Evolutionary conservation across 2,888 invertebrate genomes (phyloP).

Genomic region (Cephus runcator): DNA sequence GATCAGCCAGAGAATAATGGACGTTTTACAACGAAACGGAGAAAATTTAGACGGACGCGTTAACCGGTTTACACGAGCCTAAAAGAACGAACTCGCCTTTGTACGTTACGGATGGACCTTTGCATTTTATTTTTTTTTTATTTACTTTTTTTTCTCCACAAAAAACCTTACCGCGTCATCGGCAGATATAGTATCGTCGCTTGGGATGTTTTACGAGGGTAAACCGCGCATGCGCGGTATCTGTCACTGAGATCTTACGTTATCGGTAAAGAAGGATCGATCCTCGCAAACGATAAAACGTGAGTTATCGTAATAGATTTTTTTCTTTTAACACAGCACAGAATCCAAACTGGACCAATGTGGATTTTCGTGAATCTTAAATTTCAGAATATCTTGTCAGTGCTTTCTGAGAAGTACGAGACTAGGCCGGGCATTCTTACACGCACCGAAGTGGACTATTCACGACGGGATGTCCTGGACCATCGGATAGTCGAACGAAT

Average conservation of each 20-base stretch:
- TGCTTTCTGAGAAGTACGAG: background rate
- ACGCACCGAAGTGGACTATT: background rate
- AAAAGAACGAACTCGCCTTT: too few relatives aligned
- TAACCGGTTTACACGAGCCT: too few relatives aligned
- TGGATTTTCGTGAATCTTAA: background rate
- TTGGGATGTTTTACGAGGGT: too few relatives aligned
- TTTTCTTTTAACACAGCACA: background rate
- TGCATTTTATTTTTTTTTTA: too few relatives aligned
- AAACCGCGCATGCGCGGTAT: too few relatives aligned
- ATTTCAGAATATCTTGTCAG: background rate
- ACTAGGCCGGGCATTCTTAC: background rate
- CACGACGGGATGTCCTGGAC: constrained; percentile 1
- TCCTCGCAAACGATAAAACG: background rate
- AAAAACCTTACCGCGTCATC: too few relatives aligned
- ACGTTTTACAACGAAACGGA: too few relatives aligned
- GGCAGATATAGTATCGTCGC: too few relatives aligned
- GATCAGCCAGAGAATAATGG: too few relatives aligned
- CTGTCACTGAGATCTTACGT: background rate
- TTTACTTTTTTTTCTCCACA: too few relatives aligned
- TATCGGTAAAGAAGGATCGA: background rate
- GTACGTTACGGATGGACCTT: too few relatives aligned
- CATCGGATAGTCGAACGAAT: background rate
- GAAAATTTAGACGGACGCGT: too few relatives aligned
- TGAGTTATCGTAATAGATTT: background rate
- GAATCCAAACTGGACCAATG: background rate